Evolutionary conservation across 2,113 vertebrate genomes (phyloP).

Genomic region (Tursiops truncatus): DNA sequence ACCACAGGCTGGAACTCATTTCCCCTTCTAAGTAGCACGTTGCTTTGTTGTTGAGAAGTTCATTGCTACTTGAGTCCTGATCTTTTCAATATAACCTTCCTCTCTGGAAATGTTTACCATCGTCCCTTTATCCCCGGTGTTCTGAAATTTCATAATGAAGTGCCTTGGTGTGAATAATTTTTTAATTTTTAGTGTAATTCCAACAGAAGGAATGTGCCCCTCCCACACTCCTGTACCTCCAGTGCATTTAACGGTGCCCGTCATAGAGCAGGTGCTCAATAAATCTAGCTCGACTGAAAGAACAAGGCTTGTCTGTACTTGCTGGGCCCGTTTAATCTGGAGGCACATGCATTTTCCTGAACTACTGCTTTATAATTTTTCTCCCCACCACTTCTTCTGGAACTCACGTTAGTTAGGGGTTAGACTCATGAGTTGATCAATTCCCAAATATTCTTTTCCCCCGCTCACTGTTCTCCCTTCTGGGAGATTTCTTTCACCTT

Average conservation of each 20-base stretch:
- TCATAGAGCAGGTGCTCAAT: background rate
- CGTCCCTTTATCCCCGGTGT: background rate
- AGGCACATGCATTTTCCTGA: background rate
- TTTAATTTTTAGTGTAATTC: background rate
- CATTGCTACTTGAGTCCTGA: background rate
- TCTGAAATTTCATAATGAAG: constrained; percentile 8
- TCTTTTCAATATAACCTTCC: background rate
- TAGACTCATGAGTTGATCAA: background rate
- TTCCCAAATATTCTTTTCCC: background rate
- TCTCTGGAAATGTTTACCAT: background rate
- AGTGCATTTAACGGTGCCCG: background rate
- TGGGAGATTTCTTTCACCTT: background rate
- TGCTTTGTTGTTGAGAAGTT: background rate
- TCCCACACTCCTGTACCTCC: too few relatives aligned
- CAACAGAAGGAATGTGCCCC: background rate
- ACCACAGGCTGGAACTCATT: background rate
- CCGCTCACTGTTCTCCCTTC: background rate
- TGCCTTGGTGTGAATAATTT: background rate
- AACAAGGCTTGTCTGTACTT: background rate
- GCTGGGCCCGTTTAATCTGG: background rate
- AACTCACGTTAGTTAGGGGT: background rate
- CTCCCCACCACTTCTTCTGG: background rate
- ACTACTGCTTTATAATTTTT: background rate
- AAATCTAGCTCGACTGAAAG: background rate
- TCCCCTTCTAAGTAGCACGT: background rate